A percentile compares a stretch with the other conserved stretches of the same genome.
These are phyloP conservation scores for Papilio helenus DNA, from an alignment of 1,140 invertebrate species.

Conservation along the genomic window DNA sequence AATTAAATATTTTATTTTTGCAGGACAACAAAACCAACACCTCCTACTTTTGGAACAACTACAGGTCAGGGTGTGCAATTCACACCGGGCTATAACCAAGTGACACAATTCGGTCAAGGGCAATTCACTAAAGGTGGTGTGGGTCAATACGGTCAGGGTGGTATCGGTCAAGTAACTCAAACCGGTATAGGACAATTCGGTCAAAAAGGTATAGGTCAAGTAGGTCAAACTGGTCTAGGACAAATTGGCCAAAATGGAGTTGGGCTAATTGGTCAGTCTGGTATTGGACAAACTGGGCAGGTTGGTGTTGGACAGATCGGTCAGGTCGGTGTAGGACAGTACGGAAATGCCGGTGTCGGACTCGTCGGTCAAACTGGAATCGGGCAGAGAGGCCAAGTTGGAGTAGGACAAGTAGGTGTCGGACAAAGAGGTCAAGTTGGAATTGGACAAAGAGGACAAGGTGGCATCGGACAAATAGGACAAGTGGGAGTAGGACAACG, in stretches of 20 bases:
- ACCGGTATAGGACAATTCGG: conserved; percentile 28
- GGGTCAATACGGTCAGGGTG: conserved; percentile 47
- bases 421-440: conserved; percentile 40
- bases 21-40: conserved; percentile 53
- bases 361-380: conserved; percentile 41
- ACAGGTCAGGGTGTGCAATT: conserved; percentile 34
- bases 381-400: conserved; percentile 42
- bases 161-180: conserved; percentile 38
- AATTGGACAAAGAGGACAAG: conserved; percentile 25
- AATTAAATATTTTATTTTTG: conserved; percentile 41
- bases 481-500: conserved; percentile 39
- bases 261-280: conserved; percentile 15
- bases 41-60: conserved; percentile 51
- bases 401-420: conserved; percentile 41
- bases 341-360: conserved; percentile 2
- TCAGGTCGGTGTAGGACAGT: conserved; percentile 16
- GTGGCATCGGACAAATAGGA: conserved; percentile 10
- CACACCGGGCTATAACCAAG: conserved; percentile 46
- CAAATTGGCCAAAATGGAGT: conserved; percentile 20
- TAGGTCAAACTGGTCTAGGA: conserved; percentile 17
- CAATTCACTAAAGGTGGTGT: conserved; percentile 46
- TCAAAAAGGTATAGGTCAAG: conserved; percentile 41
- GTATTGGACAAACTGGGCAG: conserved; percentile 9
- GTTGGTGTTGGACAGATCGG: background rate
- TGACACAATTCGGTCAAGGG: conserved; percentile 49